Percentiles rank a stretch among this genome's conserved stretches.
phyloP scores from a whole-genome alignment of 2,797 vertebrate species.

The Fratercula arctica region DNA sequence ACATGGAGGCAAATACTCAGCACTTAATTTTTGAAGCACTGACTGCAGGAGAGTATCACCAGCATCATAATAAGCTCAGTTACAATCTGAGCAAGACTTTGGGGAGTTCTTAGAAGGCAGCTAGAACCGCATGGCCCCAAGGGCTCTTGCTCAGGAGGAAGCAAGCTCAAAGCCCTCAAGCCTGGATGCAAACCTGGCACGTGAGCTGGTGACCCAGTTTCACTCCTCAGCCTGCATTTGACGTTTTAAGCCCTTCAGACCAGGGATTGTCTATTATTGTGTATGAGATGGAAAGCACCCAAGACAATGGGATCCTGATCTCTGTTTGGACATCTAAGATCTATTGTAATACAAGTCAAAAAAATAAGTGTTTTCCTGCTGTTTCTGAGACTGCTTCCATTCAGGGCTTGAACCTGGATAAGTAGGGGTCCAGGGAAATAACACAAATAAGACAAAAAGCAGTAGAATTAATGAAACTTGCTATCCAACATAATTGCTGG shows the following conservation, averaged over 20 bases:
- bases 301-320: not conserved
- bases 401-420: not conserved
- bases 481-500: not conserved
- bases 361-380: not conserved
- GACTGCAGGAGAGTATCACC: not conserved
- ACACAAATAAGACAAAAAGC: not conserved
- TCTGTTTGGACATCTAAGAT: not conserved
- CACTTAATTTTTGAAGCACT: not conserved
- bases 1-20: not conserved
- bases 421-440: not conserved
- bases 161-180: not conserved
- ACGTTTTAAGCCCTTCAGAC: not conserved
- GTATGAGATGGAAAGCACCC: not conserved
- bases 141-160: not conserved
- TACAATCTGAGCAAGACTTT: not conserved
- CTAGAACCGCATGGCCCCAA: not conserved
- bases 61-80: not conserved
- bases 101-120: not conserved
- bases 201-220: not conserved
- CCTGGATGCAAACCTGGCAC: not conserved
- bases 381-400: not conserved
- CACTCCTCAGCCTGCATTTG: not conserved
- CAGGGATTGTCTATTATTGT: not conserved
- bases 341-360: not conserved
- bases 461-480: not conserved